Conservation (phyloP, 37 sponge, comb jelly and placozoan genomes). For the Ephydatia muelleri region DNA sequence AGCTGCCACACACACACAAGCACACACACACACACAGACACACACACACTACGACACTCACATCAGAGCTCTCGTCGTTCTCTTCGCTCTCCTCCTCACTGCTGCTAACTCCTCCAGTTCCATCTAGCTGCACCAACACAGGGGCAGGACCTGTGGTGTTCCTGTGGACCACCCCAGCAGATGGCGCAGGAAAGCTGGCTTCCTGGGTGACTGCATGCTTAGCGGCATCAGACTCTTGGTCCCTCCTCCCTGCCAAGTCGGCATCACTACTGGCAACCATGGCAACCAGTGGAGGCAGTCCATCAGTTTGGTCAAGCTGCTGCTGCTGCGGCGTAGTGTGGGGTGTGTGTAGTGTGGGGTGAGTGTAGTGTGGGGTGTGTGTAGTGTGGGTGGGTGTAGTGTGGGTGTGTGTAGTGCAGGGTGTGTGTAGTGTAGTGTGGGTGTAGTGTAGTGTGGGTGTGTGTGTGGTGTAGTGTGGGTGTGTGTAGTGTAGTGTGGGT, state of each 20-base stretch:
- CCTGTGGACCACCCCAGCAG: neutral
- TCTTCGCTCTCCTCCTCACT: conserved; percentile 71
- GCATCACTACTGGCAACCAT: neutral
- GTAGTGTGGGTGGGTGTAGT: no score
- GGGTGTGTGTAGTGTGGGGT: no score
- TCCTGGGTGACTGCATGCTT: neutral
- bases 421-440: no score
- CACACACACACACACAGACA: neutral
- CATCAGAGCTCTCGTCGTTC: conserved; percentile 51
- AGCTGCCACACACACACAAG: neutral
- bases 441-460: no score
- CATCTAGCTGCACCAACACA: conserved; percentile 32
- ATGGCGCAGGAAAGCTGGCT: no score
- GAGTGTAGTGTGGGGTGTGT: no score
- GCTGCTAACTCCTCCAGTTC: conserved; percentile 47
- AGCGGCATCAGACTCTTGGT: neutral
- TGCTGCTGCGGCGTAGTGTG: no score
- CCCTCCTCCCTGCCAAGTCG: neutral
- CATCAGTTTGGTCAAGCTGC: neutral
- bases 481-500: no score
- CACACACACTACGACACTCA: neutral
- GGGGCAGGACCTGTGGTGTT: neutral
- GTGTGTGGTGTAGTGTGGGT: no score
- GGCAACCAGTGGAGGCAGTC: neutral
- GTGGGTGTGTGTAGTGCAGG: no score